Base-by-base conservation (phyloP, 2,113 vertebrate species). In the Megaceryle torquata region DNA sequence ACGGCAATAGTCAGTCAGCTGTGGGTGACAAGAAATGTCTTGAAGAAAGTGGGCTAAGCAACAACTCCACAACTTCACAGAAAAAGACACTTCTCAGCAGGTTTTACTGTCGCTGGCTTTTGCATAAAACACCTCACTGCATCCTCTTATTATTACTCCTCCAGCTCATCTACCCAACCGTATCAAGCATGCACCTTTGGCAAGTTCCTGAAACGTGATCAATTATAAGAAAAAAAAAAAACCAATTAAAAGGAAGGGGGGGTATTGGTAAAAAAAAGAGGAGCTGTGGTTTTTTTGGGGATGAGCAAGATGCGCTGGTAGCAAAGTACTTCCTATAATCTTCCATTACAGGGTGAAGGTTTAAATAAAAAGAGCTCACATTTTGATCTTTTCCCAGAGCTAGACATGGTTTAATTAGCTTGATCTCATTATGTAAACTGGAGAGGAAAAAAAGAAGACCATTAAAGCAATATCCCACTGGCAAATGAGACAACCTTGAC, bases 321-420 rank as follows among this genome's bases (percentile, higher is more conserved):
- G 77, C 60, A 70, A 95, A 95, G 91, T 51, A 74, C 54, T 56
- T 94, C 77, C 80, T 92, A 88, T 87, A 94, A 96, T 96, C 87
- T 95, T 86, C 91, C 71, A 91, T 94, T 95, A 96, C 93, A 82
- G 54, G 87, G 84, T 80, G 46, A 95, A 93, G 80, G 88, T 88
- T 96, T 95, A 93, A 97, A 97, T 96, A 97, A 97, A 82, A 88
- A 94, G 93, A 80, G 81, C 86, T 97, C 91, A 91, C 95, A 95
- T 97, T 97, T 97, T 97, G 95, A 97, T 97, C 89, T 97, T 97
- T 97, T 96, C 91, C 91, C 89, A 84, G 79, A 97, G 84, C 89
- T 88, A 96, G 95, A 95, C 80, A 95, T 63, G 94, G 92, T 93
- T 97, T 97, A 97, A 98, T 98, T 98, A 98, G 92, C 82, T 94